phyloP scores from a whole-genome alignment of 2,797 vertebrate genomes.

The Poecilia picta region DNA sequence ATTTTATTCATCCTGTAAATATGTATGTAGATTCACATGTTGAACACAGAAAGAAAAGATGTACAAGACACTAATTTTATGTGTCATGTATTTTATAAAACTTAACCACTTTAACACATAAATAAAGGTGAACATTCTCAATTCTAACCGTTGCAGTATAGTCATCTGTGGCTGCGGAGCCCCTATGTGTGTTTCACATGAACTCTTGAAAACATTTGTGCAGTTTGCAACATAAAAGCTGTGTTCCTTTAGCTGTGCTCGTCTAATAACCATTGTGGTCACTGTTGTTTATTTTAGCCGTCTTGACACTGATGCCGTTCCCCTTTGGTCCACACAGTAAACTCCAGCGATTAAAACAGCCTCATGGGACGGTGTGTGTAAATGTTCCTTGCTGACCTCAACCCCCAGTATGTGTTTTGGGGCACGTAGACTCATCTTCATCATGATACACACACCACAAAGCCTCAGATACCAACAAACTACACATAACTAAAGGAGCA shows the following conservation, averaged over 20 bases:
- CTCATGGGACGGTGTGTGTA: constrained; percentile 23
- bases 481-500: constrained; percentile 36
- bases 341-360: constrained; percentile 10
- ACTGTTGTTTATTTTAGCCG: background rate
- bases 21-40: background rate
- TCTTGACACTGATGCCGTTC: constrained; percentile 12
- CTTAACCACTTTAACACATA: background rate
- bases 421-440: constrained; percentile 56
- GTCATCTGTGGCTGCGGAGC: background rate
- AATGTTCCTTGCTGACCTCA: constrained; percentile 25
- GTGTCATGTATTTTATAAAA: background rate
- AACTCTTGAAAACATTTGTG: background rate
- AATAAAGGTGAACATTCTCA: background rate
- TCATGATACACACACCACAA: constrained; percentile 42
- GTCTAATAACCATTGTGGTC: constrained; percentile 12
- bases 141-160: background rate
- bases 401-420: constrained; percentile 38
- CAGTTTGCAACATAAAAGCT: background rate
- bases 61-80: background rate
- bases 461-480: constrained; percentile 40
- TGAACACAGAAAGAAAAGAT: background rate
- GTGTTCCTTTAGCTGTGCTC: background rate
- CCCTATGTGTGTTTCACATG: background rate
- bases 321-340: constrained; percentile 2
- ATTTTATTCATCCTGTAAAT: background rate